Percentiles rank a stretch among this genome's conserved stretches.
These are phyloP conservation scores for Platycnemis pennipes DNA, from an alignment of 2,888 invertebrate species.

Conservation along the genomic window DNA sequence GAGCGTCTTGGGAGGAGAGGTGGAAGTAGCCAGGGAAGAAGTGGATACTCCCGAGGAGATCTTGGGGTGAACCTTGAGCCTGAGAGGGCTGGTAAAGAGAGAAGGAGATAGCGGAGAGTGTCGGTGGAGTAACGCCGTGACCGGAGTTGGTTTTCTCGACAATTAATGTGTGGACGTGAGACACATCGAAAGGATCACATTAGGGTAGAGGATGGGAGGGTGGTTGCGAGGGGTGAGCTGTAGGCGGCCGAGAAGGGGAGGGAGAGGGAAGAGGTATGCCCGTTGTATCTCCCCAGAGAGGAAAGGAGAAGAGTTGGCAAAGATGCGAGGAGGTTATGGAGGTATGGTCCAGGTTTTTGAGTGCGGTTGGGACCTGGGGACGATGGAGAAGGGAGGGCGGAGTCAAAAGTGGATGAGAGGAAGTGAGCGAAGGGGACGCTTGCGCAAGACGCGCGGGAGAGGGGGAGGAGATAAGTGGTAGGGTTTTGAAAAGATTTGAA, in stretches of 20 bases:
- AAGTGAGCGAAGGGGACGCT: neutral
- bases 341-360: conserved; percentile 16
- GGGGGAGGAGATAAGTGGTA: neutral
- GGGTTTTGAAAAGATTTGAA: neutral
- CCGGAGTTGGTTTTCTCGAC: conserved; percentile 46
- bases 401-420: conserved; percentile 29
- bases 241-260: neutral
- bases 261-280: conserved; percentile 8
- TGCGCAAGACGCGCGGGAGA: no score
- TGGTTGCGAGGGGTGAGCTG: neutral
- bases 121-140: conserved; percentile 43
- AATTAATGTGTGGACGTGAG: conserved; percentile 65
- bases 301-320: neutral
- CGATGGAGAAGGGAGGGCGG: neutral
- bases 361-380: conserved; percentile 16
- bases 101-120: neutral
- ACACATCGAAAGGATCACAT: conserved; percentile 45
- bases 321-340: neutral
- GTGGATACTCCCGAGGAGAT: neutral
- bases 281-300: conserved; percentile 28
- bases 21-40: neutral
- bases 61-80: neutral
- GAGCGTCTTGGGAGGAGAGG: neutral
- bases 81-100: neutral
- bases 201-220: neutral